These are phyloP conservation scores for Podabrus alpinus DNA, from an alignment of 2,888 invertebrate genomes.

Conservation along the genomic window DNA sequence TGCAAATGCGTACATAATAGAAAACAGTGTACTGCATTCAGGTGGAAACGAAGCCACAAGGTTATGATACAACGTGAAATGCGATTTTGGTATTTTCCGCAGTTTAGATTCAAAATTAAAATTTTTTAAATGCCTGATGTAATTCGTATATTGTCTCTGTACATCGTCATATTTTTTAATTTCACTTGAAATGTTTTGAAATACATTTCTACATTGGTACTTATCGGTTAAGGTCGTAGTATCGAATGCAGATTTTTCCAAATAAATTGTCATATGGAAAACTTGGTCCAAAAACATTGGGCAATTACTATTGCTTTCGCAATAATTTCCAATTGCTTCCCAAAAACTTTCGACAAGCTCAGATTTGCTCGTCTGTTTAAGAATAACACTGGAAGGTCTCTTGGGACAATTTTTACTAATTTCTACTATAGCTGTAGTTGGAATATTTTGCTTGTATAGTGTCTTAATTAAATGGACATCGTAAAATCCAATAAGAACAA, in stretches of 20 bases:
- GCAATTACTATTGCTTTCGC: conserved; percentile 3
- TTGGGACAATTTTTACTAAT: background rate
- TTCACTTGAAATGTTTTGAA: background rate
- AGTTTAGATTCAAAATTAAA: conserved; percentile 9
- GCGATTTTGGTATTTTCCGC: background rate
- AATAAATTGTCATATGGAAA: conserved; percentile 8
- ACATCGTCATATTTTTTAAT: conserved; percentile 4
- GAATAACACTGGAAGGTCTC: background rate
- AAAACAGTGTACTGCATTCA: conserved; percentile 17
- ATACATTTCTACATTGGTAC: background rate
- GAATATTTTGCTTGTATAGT: conserved; percentile 2
- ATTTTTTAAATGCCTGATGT: conserved; percentile 20
- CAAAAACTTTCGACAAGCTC: conserved; percentile 11
- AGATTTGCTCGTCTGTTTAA: background rate
- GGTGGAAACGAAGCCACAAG: conserved; percentile 18
- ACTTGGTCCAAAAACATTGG: conserved; percentile 4
- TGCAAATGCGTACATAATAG: conserved; percentile 9
- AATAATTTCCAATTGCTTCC: conserved; percentile 6
- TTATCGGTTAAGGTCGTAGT: background rate
- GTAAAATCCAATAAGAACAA: conserved; percentile 20
- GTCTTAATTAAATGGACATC: conserved; percentile 14
- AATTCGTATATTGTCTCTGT: conserved; percentile 5
- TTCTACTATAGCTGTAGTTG: conserved; percentile 8
- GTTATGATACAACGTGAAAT: conserved; percentile 7
- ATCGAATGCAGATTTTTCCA: background rate